Conservation (phyloP, 2,797 vertebrate genomes). For the Octomys mimax region DNA sequence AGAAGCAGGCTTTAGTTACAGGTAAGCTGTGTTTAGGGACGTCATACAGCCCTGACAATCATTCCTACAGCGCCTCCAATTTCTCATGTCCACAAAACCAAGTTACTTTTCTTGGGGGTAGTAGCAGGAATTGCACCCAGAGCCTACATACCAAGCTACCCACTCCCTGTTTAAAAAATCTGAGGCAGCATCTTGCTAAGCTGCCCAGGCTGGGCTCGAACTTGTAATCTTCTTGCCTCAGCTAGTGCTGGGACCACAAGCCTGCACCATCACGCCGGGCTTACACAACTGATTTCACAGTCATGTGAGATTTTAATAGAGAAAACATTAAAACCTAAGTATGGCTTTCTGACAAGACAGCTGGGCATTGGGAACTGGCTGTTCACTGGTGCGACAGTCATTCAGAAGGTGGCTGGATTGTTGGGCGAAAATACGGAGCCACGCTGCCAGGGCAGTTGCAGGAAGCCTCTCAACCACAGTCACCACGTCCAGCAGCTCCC, state of each 20-base stretch:
- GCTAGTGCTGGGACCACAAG: background rate
- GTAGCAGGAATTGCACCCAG: background rate
- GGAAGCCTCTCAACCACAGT: background rate
- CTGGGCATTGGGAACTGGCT: background rate
- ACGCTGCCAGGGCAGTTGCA: background rate
- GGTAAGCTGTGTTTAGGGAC: background rate
- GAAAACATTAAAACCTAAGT: background rate
- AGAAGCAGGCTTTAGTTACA: background rate
- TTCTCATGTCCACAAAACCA: background rate
- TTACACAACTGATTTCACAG: background rate
- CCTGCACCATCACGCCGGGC: background rate
- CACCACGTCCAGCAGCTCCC: background rate
- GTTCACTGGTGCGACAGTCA: background rate
- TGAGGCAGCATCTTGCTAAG: background rate
- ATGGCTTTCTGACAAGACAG: background rate
- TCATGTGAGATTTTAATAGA: background rate
- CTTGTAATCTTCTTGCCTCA: background rate
- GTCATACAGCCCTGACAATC: background rate
- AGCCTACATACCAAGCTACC: background rate
- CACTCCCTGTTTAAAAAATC: background rate
- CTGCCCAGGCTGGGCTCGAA: background rate
- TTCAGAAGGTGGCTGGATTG: background rate
- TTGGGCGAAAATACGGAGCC: background rate
- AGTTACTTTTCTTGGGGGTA: background rate
- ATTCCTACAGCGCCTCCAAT: background rate